Evolutionary conservation across 2,113 vertebrate genomes (phyloP), one percentile per base, ranked within the genome.

Genomic region (Macrotus californicus): DNA sequence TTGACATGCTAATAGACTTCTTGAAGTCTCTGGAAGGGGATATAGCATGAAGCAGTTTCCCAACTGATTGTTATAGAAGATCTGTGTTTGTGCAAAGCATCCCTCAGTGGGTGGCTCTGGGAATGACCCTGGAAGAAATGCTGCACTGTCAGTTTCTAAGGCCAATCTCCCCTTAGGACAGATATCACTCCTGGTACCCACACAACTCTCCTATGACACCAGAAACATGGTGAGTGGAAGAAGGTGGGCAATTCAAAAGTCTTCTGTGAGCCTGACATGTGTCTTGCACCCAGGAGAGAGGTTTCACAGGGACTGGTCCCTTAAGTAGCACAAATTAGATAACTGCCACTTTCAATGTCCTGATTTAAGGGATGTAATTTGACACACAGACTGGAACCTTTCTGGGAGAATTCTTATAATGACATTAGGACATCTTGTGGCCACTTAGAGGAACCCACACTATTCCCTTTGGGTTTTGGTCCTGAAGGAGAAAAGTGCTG

Each of bases 371-470:
- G 50, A 48, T 83, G 39, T 85, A 73, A 94, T 76, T 34, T 84
- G 92, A 96, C 69, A 89, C 82, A 80, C 82, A 80, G 50, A 89
- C 89, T 82, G 77, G 76, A 95, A 75, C 73, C 77, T 94, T 94
- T 92, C 50, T 66, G 4, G 70, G 39, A 92, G 18, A 92, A 94
- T 76, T 93, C 95, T 1, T 61, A 5, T 84, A 90, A 95, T 94
- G 94, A 93, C 87, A 87, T 96, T 84, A 96, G 91, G 97, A 97
- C 87, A 96, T 95, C 92, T 96, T 92, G 96, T 93, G 94, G 93
- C 59, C 94, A 87, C 89, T 92, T 54, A 46, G 52, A 90, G 72
- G 92, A 94, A 91, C 80, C 95, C 93, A 88, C 36, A 9, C 9
- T 59, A 15, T 84, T 70, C 79, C 70, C 36, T 7, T 15, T 29